Evolutionary conservation across 2,797 vertebrate species (phyloP).

Genomic region (Silurus lanzhouensis): DNA sequence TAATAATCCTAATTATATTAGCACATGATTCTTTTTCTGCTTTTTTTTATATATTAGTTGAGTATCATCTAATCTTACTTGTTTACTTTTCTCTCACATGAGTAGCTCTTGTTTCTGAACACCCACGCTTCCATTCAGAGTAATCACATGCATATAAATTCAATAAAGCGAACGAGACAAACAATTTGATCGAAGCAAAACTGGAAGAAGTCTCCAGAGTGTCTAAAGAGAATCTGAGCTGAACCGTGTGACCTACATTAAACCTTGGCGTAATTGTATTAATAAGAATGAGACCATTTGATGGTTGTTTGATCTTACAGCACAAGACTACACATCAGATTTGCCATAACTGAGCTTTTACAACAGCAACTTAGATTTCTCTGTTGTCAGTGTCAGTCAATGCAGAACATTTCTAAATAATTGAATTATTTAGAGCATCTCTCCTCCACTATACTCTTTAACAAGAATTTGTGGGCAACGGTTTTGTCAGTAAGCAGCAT

Average conservation of each 20-base stretch:
- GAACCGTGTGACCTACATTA: not conserved
- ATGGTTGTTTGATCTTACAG: not conserved
- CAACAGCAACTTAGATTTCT: not conserved
- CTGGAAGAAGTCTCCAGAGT: not conserved
- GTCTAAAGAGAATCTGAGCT: not conserved
- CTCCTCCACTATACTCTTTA: constrained; percentile 6
- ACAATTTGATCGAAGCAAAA: not conserved
- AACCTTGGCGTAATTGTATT: not conserved
- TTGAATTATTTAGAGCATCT: not conserved
- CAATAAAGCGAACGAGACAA: not conserved
- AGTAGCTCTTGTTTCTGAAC: not conserved
- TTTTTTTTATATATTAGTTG: not conserved
- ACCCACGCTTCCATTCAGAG: not conserved
- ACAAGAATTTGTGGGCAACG: constrained; percentile 20
- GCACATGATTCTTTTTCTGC: not conserved
- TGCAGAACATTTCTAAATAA: not conserved
- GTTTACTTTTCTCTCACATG: not conserved
- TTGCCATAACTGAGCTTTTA: not conserved
- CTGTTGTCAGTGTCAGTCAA: constrained; percentile 2
- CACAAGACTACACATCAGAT: not conserved
- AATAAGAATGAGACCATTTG: not conserved
- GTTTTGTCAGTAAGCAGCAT: constrained; percentile 34
- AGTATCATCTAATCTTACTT: not conserved
- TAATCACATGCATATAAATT: not conserved
- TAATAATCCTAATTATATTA: not conserved